Evolutionary conservation across 2,888 invertebrate genomes (phyloP).

Genomic region (Cremastinae sp.): DNA sequence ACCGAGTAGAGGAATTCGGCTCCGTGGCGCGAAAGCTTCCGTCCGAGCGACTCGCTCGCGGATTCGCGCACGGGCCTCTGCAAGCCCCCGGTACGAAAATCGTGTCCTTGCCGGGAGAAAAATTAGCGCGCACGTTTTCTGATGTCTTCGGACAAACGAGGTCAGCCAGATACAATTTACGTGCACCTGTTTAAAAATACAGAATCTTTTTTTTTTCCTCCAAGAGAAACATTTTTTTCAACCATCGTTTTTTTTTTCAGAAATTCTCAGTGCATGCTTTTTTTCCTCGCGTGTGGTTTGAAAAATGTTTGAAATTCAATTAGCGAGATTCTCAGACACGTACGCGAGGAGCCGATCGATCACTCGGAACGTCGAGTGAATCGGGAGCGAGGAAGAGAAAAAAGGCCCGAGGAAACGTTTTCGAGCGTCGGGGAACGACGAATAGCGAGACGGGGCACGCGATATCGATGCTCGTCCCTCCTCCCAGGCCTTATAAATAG

Average conservation of each 20-base stretch:
- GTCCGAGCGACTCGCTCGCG: conserved; percentile 54
- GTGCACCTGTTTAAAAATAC: too few species aligned
- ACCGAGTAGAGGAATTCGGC: conserved; percentile 52
- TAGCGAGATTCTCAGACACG: conserved; percentile 18
- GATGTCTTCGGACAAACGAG: conserved; percentile 60
- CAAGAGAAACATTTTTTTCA: conserved; percentile 4
- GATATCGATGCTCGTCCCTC: conserved; percentile 39
- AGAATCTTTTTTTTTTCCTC: too few species aligned
- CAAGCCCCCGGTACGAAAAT: not conserved
- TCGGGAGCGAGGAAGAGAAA: conserved; percentile 1
- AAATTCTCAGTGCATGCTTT: too few species aligned
- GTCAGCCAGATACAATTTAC: conserved; percentile 54
- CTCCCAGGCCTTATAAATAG: conserved; percentile 11
- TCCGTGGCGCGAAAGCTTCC: conserved; percentile 47
- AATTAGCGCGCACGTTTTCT: conserved; percentile 44
- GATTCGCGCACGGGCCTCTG: conserved; percentile 29
- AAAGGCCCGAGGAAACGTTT: conserved; percentile 36
- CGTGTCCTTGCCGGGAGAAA: conserved; percentile 53
- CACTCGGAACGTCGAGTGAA: conserved; percentile 46
- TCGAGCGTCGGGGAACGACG: conserved; percentile 41
- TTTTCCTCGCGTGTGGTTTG: too few species aligned
- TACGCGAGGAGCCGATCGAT: conserved; percentile 34
- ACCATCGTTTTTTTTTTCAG: too few species aligned
- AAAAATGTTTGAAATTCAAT: conserved; percentile 12
- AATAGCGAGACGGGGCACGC: conserved; percentile 35